These are phyloP conservation scores for Bombus affinis DNA, from an alignment of 1,140 invertebrate genomes.

Conservation along the genomic window DNA sequence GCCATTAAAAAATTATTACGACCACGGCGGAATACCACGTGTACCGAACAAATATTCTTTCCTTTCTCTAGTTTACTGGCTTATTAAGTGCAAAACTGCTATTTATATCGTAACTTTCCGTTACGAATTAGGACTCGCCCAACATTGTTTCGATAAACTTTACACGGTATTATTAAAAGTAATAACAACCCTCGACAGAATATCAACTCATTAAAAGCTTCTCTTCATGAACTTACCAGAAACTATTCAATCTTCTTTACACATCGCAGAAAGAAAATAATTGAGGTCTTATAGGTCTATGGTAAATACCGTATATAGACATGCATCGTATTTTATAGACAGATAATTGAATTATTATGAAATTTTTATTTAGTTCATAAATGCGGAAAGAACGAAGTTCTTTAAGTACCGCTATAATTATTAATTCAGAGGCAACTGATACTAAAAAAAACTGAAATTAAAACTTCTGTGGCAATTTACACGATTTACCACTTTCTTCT, in stretches of 20 bases:
- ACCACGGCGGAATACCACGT: neutral
- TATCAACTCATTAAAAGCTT: neutral
- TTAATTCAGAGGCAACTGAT: too few relatives aligned
- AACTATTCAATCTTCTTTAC: neutral
- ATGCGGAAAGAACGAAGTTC: too few relatives aligned
- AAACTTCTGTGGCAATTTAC: too few relatives aligned
- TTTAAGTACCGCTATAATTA: neutral
- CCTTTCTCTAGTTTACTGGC: neutral
- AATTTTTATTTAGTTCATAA: neutral
- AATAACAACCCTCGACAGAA: neutral
- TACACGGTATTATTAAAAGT: neutral
- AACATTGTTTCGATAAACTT: neutral
- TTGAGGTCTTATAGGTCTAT: neutral
- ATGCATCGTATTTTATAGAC: neutral
- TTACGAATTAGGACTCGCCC: neutral
- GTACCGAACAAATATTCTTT: neutral
- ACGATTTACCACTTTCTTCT: too few relatives aligned
- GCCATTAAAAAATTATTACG: conserved; percentile 17
- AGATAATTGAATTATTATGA: neutral
- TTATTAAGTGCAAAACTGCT: neutral
- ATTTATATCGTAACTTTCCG: neutral
- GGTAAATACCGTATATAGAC: neutral
- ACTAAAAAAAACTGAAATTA: too few relatives aligned
- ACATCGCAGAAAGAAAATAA: neutral
- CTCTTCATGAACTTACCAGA: neutral